Evolutionary conservation across 2,888 invertebrate species (phyloP).

Genomic region (Agrochola circellaris): DNA sequence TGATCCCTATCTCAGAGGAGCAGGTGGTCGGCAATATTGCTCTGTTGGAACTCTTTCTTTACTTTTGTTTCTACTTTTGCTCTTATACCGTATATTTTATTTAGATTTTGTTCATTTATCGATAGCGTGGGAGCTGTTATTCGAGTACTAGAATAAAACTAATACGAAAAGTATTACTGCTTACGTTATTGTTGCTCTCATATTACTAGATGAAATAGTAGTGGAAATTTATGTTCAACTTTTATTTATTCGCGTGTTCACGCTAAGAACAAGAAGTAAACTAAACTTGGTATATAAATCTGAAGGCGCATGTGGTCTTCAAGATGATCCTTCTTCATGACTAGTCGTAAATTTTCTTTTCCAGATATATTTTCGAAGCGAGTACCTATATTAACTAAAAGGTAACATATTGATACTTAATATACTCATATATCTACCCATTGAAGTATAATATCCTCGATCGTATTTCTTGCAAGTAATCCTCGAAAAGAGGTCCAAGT

Average conservation of each 20-base stretch:
- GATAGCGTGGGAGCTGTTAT: conserved; percentile 17
- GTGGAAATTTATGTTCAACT: not conserved
- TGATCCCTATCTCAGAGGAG: conserved; percentile 88
- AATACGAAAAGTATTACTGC: not conserved
- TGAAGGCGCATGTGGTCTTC: conserved; percentile 24
- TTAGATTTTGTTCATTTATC: conserved; percentile 43
- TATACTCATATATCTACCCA: conserved; percentile 45
- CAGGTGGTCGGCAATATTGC: conserved; percentile 89
- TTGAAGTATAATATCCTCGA: conserved; percentile 54
- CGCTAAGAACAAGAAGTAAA: conserved; percentile 26
- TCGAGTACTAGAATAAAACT: conserved; percentile 5
- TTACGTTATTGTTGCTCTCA: not conserved
- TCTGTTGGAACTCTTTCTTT: conserved; percentile 82
- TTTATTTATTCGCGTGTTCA: conserved; percentile 22
- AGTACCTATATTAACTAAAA: conserved; percentile 37
- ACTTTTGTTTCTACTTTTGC: conserved; percentile 75
- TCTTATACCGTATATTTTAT: conserved; percentile 70
- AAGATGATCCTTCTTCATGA: conserved; percentile 36
- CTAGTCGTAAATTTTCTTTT: conserved; percentile 28
- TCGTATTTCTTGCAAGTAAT: conserved; percentile 70
- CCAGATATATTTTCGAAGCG: conserved; percentile 13
- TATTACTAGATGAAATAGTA: not conserved
- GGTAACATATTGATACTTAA: conserved; percentile 50
- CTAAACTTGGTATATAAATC: conserved; percentile 50
- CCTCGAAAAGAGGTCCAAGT: conserved; percentile 60